These are phyloP conservation scores for Mustela erminea DNA, from an alignment of 2,797 vertebrate species.

Conservation along the genomic window DNA sequence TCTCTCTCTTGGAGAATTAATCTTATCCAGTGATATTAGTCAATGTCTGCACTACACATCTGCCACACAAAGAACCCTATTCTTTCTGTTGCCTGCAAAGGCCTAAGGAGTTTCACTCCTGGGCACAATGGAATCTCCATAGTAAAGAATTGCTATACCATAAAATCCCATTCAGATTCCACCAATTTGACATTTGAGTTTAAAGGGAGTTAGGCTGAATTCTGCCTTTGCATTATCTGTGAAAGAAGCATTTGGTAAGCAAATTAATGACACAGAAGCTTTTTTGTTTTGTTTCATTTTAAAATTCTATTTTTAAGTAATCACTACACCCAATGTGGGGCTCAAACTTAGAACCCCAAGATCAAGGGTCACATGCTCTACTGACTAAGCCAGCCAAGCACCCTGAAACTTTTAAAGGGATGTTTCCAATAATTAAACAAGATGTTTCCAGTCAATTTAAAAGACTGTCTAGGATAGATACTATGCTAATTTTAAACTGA, in stretches of 20 bases:
- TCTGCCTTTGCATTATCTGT: slow-evolving; percentile 31
- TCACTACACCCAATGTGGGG: not conserved
- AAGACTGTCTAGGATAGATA: too few relatives aligned
- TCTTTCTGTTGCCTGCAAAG: slow-evolving; percentile 26
- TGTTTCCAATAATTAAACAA: too few relatives aligned
- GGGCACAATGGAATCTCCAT: not conserved
- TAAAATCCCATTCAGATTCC: slow-evolving; percentile 53
- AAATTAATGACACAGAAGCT: slow-evolving; percentile 19
- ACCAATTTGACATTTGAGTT: slow-evolving; percentile 50
- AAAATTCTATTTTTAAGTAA: not conserved
- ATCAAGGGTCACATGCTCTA: not conserved
- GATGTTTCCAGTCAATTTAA: too few relatives aligned
- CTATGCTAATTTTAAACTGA: too few relatives aligned
- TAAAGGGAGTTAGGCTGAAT: slow-evolving; percentile 25
- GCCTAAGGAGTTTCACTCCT: slow-evolving; percentile 2
- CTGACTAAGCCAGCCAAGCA: not conserved
- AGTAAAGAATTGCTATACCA: slow-evolving; percentile 31
- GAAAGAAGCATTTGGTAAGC: slow-evolving; percentile 39
- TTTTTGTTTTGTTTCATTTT: not conserved
- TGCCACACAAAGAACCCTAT: not conserved
- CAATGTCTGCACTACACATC: not conserved
- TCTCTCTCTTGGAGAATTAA: slow-evolving; percentile 21
- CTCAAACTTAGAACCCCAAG: not conserved
- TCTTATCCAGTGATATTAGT: not conserved
- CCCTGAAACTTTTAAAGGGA: too few relatives aligned